Evolutionary conservation across 2,888 invertebrate species (phyloP).

Genomic region (Tryphoninae sp.): DNA sequence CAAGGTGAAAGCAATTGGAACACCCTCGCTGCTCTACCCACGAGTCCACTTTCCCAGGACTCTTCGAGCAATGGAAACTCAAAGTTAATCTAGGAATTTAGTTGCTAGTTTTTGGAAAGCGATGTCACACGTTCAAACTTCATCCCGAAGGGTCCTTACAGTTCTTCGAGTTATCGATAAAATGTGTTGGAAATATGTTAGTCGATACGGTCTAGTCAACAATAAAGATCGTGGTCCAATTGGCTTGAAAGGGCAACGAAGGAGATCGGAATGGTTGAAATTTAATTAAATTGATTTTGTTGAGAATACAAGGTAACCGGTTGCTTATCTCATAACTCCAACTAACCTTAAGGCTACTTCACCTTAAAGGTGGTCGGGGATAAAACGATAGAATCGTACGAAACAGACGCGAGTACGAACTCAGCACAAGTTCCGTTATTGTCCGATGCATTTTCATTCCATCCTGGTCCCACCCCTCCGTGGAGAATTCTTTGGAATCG

Average conservation of each 20-base stretch:
- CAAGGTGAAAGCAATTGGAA: conserved; percentile 13
- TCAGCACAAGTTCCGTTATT: conserved; percentile 20
- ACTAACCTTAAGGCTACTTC: too few species aligned
- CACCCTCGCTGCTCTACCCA: background rate
- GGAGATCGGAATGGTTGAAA: too few species aligned
- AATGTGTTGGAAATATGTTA: background rate
- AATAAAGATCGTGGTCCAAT: too few species aligned
- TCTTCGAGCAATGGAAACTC: background rate
- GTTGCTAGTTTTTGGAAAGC: background rate
- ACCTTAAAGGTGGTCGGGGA: background rate
- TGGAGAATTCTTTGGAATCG: conserved; percentile 15
- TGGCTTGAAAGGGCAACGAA: too few species aligned
- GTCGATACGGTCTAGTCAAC: background rate
- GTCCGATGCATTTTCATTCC: conserved; percentile 35
- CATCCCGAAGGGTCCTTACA: background rate
- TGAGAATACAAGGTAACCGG: too few species aligned
- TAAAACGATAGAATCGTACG: background rate
- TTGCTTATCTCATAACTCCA: too few species aligned
- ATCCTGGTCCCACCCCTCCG: conserved; percentile 9
- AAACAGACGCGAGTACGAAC: background rate
- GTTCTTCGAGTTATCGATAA: background rate
- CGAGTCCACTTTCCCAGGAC: conserved; percentile 10
- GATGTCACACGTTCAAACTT: background rate
- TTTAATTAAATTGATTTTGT: too few species aligned
- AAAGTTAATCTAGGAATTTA: conserved; percentile 11